A percentile compares a stretch with the other conserved stretches of the same genome.
Conservation (phyloP, 2,888 invertebrate species). For the Epiblema foenella region DNA sequence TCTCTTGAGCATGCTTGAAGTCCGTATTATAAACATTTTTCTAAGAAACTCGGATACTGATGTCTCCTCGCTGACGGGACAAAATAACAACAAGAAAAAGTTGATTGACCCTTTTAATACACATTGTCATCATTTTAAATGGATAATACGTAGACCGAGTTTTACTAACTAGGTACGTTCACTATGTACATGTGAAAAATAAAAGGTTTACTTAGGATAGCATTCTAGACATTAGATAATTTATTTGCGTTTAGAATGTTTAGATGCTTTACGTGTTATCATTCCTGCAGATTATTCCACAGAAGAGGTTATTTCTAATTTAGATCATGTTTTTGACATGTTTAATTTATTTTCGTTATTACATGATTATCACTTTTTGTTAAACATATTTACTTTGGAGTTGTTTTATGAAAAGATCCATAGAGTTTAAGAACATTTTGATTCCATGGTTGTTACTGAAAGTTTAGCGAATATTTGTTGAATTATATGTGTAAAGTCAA, state of each 20-base stretch:
- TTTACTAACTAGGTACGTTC: not conserved
- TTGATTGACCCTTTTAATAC: too few relatives aligned
- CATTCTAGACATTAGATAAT: not conserved
- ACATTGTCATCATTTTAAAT: not conserved
- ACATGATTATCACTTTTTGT: slow-evolving; percentile 15
- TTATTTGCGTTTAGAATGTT: not conserved
- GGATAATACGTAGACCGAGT: not conserved
- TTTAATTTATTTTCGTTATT: slow-evolving; percentile 8
- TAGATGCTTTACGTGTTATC: slow-evolving; percentile 6
- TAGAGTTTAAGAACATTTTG: slow-evolving; percentile 18
- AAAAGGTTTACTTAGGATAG: not conserved
- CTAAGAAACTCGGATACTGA: too few relatives aligned
- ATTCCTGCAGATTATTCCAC: slow-evolving; percentile 17
- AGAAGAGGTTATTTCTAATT: not conserved
- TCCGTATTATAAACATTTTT: too few relatives aligned
- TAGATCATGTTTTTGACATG: not conserved
- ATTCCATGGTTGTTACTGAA: slow-evolving; percentile 31
- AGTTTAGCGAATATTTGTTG: slow-evolving; percentile 30
- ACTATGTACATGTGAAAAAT: not conserved
- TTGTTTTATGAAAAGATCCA: slow-evolving; percentile 23
- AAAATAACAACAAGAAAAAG: too few relatives aligned
- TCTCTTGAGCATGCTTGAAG: too few relatives aligned
- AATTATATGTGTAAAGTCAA: slow-evolving; percentile 26
- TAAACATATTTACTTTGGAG: slow-evolving; percentile 16
- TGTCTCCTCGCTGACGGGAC: too few relatives aligned